Evolutionary conservation across 2,888 invertebrate species (phyloP).

Genomic region (Orthosia cruda): DNA sequence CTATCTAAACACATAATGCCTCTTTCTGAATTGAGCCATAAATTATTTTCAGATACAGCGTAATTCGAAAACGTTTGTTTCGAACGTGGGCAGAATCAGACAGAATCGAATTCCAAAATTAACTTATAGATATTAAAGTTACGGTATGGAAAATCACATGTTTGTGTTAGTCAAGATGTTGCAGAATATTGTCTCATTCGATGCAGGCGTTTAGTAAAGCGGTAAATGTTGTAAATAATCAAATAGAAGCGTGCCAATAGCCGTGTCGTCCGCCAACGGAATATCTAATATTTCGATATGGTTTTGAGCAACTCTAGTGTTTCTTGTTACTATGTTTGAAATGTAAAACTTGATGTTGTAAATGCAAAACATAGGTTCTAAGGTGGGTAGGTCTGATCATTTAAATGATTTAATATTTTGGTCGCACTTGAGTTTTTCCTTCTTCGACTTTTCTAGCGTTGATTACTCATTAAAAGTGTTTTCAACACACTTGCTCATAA

Average conservation of each 20-base stretch:
- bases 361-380: neutral
- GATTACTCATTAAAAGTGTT: too few relatives aligned
- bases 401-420: neutral
- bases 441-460: too few relatives aligned
- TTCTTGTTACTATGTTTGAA: conserved; percentile 33
- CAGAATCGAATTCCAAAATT: conserved; percentile 71
- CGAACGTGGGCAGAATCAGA: conserved; percentile 78
- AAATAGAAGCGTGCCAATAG: conserved; percentile 72
- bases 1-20: conserved; percentile 84
- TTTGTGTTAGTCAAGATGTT: conserved; percentile 73
- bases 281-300: conserved; percentile 59
- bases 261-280: conserved; percentile 66
- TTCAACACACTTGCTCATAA: too few relatives aligned
- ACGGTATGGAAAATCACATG: conserved; percentile 43
- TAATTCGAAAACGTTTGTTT: conserved; percentile 64
- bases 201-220: conserved; percentile 69
- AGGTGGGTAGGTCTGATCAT: neutral
- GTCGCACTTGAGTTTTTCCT: neutral
- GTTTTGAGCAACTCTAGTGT: conserved; percentile 50
- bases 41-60: conserved; percentile 76
- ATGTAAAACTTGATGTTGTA: neutral
- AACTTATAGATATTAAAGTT: conserved; percentile 54
- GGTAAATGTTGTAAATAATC: conserved; percentile 73
- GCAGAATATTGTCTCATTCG: conserved; percentile 74
- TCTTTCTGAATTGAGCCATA: conserved; percentile 86